These are phyloP conservation scores for Coecobrya sp. DNA, from an alignment of 2,888 invertebrate genomes.

Conservation along the genomic window DNA sequence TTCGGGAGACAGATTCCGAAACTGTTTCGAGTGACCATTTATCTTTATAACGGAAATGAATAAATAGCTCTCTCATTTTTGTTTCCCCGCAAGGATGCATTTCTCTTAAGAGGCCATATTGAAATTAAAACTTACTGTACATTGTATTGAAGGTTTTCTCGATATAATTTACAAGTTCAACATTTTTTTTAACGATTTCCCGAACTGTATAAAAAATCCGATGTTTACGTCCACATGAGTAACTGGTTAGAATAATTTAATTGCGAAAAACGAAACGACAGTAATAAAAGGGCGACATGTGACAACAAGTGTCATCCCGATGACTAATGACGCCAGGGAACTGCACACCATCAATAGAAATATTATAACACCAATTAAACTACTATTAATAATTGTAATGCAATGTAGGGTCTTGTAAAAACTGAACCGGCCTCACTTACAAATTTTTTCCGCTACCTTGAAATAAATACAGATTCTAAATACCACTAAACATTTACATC, in stretches of 20 bases:
- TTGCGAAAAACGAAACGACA: too few relatives aligned
- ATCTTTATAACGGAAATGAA: neutral
- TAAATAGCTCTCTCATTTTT: neutral
- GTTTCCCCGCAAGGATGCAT: neutral
- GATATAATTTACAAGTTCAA: neutral
- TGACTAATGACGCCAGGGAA: neutral
- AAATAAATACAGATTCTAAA: constrained; percentile 9
- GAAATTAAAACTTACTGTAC: neutral
- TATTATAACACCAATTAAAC: too few relatives aligned
- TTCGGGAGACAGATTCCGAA: constrained; percentile 3
- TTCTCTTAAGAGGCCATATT: neutral
- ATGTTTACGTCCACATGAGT: too few relatives aligned
- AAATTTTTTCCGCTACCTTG: neutral
- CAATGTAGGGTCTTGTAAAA: neutral
- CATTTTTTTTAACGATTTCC: neutral
- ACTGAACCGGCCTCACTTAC: constrained; percentile 30
- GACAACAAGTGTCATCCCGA: too few relatives aligned
- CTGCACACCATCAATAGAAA: neutral
- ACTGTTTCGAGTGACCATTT: neutral
- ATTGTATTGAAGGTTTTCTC: neutral
- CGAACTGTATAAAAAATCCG: too few relatives aligned
- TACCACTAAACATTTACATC: neutral
- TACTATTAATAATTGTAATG: too few relatives aligned
- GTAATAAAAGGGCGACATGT: too few relatives aligned
- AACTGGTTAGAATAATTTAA: too few relatives aligned